A percentile compares a stretch with the other conserved stretches of the same genome.
Conservation (phyloP, 53 echinoderm and acorn worm species). For the Pentamera pediparva region DNA sequence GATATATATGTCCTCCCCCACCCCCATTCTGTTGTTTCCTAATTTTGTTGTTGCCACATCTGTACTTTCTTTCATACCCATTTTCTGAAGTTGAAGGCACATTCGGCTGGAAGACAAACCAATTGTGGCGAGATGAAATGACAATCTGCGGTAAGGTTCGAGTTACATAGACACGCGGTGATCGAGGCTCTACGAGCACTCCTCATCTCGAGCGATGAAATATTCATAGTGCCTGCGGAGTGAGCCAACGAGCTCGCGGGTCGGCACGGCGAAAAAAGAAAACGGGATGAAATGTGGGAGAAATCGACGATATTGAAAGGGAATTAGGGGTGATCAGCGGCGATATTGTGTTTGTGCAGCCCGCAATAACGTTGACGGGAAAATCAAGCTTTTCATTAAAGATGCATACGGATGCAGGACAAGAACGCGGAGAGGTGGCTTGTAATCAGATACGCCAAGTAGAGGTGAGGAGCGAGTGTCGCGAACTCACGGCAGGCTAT, state of each 20-base stretch:
- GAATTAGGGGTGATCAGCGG: constrained; percentile 30
- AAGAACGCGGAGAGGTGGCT: constrained; percentile 22
- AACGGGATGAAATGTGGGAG: constrained; percentile 4
- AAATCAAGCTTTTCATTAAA: constrained; percentile 32
- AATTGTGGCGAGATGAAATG: constrained; percentile 23
- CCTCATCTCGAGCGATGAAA: constrained; percentile 30
- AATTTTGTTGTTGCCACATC: neutral
- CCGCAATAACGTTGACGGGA: constrained; percentile 30
- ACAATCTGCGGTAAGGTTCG: constrained; percentile 28
- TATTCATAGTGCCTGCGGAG: constrained; percentile 33
- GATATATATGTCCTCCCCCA: neutral
- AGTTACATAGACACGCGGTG: constrained; percentile 27
- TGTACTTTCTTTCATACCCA: neutral
- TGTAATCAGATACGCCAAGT: constrained; percentile 27
- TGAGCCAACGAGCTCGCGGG: constrained; percentile 23
- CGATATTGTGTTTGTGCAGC: constrained; percentile 32
- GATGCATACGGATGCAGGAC: constrained; percentile 29
- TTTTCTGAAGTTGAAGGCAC: neutral
- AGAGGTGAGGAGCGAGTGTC: constrained; percentile 36
- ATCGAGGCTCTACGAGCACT: constrained; percentile 28
- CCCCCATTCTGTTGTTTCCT: no score
- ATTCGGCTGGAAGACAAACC: constrained; percentile 27
- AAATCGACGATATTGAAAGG: constrained; percentile 28
- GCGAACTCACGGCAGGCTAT: constrained; percentile 26
- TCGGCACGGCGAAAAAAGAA: no score